These are phyloP conservation scores for Hymenochirus boettgeri DNA, from an alignment of 2,113 vertebrate species.

Conservation along the genomic window DNA sequence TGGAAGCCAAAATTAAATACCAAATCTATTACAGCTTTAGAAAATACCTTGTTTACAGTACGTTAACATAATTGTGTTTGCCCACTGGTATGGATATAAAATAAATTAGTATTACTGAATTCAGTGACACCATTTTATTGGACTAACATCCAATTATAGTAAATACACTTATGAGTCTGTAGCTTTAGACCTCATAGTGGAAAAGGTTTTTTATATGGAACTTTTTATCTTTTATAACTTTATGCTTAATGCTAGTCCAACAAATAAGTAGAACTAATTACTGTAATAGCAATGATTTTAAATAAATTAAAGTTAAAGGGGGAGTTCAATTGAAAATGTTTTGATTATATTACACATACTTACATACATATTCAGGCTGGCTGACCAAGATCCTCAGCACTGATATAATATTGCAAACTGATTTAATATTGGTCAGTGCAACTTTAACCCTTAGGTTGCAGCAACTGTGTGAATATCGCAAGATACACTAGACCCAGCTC, in stretches of 20 bases:
- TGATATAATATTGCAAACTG: too few species aligned
- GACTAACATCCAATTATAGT: neutral
- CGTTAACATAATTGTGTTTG: neutral
- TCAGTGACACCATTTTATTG: neutral
- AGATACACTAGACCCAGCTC: too few species aligned
- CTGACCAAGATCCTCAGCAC: too few species aligned
- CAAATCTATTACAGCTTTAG: neutral
- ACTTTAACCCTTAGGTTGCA: too few species aligned
- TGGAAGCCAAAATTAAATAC: neutral
- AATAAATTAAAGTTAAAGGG: too few species aligned
- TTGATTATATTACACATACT: too few species aligned
- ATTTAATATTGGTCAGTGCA: too few species aligned
- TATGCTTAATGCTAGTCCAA: neutral
- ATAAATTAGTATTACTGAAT: neutral
- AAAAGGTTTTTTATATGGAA: neutral
- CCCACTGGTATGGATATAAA: neutral
- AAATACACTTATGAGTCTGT: neutral
- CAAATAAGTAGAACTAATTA: conserved; percentile 3
- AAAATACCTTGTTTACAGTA: neutral
- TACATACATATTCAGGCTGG: too few species aligned
- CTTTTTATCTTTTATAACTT: neutral
- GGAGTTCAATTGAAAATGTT: too few species aligned
- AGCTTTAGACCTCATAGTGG: neutral
- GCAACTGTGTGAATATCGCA: too few species aligned
- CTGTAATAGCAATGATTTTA: neutral